Evolutionary conservation across 2,113 vertebrate species (phyloP).

Genomic region (Heliornis fulica): DNA sequence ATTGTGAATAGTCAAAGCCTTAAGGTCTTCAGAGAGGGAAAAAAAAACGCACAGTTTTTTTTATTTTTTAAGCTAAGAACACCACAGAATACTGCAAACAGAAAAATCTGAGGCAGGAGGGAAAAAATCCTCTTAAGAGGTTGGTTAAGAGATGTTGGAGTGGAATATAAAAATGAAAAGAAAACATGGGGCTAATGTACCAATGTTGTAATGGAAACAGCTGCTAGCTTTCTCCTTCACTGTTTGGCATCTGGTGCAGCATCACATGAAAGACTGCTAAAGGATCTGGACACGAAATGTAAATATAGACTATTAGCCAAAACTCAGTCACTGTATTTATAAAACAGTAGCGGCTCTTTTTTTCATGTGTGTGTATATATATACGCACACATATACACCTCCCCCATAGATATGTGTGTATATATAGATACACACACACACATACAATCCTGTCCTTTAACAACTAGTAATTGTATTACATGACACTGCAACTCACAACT

Average conservation of each 20-base stretch:
- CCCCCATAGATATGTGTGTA: background rate
- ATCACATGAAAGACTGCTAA: slow-evolving; percentile 50
- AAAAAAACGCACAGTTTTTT: background rate
- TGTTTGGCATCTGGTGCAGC: slow-evolving; percentile 55
- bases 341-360: background rate
- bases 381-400: accelerated
- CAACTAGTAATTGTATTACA: background rate
- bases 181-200: slow-evolving; percentile 18
- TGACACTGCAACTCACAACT: background rate
- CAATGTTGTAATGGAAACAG: slow-evolving; percentile 61
- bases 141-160: background rate
- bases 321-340: slow-evolving; percentile 2
- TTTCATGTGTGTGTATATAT: background rate
- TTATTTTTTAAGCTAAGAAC: background rate
- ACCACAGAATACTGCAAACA: background rate
- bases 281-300: slow-evolving; percentile 49
- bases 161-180: background rate
- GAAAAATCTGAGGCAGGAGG: background rate
- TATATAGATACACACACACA: background rate
- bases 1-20: background rate
- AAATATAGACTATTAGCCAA: slow-evolving; percentile 48
- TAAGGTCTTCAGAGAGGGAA: background rate
- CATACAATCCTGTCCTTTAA: background rate
- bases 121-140: background rate
- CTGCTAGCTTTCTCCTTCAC: slow-evolving; percentile 59